Conservation (phyloP, 2,888 invertebrate species). For the Deroplatys truncata region DNA sequence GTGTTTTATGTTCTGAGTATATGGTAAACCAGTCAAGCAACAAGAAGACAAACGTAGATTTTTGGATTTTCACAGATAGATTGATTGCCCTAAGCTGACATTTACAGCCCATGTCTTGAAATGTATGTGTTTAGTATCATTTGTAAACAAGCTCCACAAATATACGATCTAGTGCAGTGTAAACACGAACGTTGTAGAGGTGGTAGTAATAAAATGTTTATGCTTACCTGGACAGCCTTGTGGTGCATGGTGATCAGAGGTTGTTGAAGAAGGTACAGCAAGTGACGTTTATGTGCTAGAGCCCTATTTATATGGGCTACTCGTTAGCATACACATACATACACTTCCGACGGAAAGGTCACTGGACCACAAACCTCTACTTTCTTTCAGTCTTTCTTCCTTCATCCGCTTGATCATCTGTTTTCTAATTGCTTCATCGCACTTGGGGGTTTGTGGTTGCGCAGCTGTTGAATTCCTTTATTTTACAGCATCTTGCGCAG, state of each 20-base stretch:
- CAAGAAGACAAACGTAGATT: no score
- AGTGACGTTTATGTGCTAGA: background rate
- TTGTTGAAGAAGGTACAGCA: background rate
- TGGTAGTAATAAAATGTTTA: no score
- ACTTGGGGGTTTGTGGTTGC: background rate
- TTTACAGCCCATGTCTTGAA: no score
- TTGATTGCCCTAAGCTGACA: no score
- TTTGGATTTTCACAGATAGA: no score
- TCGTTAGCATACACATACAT: background rate
- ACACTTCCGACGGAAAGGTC: background rate
- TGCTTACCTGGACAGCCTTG: background rate
- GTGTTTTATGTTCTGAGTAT: no score
- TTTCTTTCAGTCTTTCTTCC: background rate
- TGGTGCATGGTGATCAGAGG: background rate
- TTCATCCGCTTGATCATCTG: background rate
- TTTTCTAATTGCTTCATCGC: background rate
- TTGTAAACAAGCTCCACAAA: no score
- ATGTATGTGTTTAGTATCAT: no score
- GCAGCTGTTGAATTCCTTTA: background rate
- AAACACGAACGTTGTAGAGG: no score
- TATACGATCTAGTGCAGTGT: no score
- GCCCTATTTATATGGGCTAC: background rate
- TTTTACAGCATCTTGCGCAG: background rate
- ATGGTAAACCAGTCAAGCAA: no score
- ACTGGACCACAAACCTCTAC: background rate